phyloP scores from a whole-genome alignment of 2,797 vertebrate species.

The Gila robusta region DNA sequence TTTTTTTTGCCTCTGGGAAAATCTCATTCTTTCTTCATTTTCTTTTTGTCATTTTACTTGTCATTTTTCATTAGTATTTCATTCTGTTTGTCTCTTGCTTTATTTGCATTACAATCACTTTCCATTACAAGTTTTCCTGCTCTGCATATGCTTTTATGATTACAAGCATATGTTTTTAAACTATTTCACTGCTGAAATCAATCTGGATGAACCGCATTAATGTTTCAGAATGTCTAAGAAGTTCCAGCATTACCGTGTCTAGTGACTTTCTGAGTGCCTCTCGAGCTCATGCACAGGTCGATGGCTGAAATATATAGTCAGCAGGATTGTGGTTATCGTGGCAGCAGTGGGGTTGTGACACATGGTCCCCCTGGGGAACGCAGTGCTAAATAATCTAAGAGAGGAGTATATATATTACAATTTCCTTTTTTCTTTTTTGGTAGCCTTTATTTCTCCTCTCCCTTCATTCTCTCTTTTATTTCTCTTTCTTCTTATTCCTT shows the following conservation, averaged over 20 bases:
- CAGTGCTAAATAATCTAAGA: constrained; percentile 58
- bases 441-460: not conserved
- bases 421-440: not conserved
- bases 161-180: constrained; percentile 25
- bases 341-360: constrained; percentile 51
- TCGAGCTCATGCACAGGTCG: constrained; percentile 26
- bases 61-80: constrained; percentile 16
- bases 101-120: constrained; percentile 33
- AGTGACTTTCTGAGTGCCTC: constrained; percentile 10
- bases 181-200: constrained; percentile 29
- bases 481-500: constrained; percentile 4
- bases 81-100: constrained; percentile 5
- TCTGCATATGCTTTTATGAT: constrained; percentile 34
- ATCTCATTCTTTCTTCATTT: not conserved
- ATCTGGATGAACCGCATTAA: constrained; percentile 6
- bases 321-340: constrained; percentile 61
- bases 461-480: not conserved
- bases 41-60: constrained; percentile 17
- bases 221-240: constrained; percentile 24
- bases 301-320: constrained; percentile 58
- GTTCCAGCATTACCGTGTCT: constrained; percentile 3
- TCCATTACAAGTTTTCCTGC: constrained; percentile 15
- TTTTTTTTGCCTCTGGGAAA: not conserved
- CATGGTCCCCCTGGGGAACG: constrained; percentile 52
- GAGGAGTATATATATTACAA: constrained; percentile 36